Base-by-base conservation (phyloP, 1,140 invertebrate genomes). In the Drosophila leontia region DNA sequence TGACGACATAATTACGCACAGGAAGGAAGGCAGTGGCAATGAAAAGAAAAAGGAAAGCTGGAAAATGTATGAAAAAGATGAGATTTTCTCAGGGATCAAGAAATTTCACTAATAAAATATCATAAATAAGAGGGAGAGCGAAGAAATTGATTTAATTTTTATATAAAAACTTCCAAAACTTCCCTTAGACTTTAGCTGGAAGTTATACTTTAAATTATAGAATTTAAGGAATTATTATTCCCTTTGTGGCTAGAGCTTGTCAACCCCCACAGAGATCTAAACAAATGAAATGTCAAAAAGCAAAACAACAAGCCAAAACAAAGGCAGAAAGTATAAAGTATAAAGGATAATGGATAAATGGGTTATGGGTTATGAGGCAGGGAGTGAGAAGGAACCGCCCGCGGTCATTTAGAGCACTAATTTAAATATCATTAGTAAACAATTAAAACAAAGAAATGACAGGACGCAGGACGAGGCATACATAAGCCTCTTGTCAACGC, bases 351-450 rank as follows among this genome's bases (percentile, higher is more conserved):
- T 5, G 68, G 68, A 45, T 64, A 65, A 35, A 65, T 68, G 62
- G 62, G 19, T 62, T 50, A 62, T 39, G 55, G 37, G 19, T 56
- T 41, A n/a, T 57, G 62, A 42, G 41, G 41, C 19, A 13, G 15
- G 32, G 19, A 58, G 57, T 13, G 17, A 32, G 37, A 17, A 15
- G 39, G 37, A 65, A 85, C 32, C 69, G 77, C 84, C 69, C 50
- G 83, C 67, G 80, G 80, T 80, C 56, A 87, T 70, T 64, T 83
- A 87, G 84, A 87, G 80, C 77, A 84, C 84, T 87, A 87, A 87
- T 87, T 87, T 87, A 87, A 88, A 87, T 87, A 78, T 84, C 84
- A 78, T 83, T 90, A 87, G 83, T 74, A 55, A 77, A 74, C 76
- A 77, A 87, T 87, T 87, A 90, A 90, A 81, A 88, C 77, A 88